These are phyloP conservation scores for Troglohyphantes excavatus DNA, from an alignment of 2,888 invertebrate genomes.

Conservation along the genomic window DNA sequence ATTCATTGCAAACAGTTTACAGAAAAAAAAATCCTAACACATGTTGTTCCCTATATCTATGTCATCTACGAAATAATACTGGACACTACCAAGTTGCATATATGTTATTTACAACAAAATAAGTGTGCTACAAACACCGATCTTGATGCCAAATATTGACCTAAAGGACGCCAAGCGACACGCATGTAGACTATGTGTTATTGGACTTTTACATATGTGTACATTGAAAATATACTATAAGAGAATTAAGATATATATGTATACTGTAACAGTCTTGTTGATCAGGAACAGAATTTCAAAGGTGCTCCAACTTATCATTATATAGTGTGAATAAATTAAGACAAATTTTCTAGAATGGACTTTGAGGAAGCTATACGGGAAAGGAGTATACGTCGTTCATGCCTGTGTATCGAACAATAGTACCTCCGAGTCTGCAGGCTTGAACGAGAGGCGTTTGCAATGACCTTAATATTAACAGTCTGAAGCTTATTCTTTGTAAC, in stretches of 20 bases:
- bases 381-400: constrained; percentile 26
- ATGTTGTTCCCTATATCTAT: constrained; percentile 70
- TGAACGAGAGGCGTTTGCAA: constrained; percentile 7
- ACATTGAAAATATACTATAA: constrained; percentile 68
- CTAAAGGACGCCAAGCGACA: constrained; percentile 8
- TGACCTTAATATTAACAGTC: constrained; percentile 42
- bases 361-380: constrained; percentile 12
- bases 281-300: constrained; percentile 75
- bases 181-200: constrained; percentile 38
- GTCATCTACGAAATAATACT: constrained; percentile 50
- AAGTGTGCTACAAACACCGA: constrained; percentile 39
- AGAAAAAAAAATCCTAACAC: constrained; percentile 40
- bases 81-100: constrained; percentile 28
- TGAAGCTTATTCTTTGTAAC: constrained; percentile 54
- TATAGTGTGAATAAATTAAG: constrained; percentile 63
- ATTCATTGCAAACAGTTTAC: constrained; percentile 53
- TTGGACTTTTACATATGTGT: constrained; percentile 65
- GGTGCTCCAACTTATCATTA: constrained; percentile 75
- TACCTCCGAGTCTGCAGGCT: constrained; percentile 49
- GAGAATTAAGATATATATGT: constrained; percentile 66
- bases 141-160: constrained; percentile 74
- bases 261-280: constrained; percentile 73
- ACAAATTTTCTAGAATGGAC: constrained; percentile 63
- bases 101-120: constrained; percentile 61
- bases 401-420: constrained; percentile 70